A percentile compares a stretch with the other conserved stretches of the same genome.
These are phyloP conservation scores for Phalacrocorax aristotelis DNA, from an alignment of 2,113 vertebrate species.

Conservation along the genomic window DNA sequence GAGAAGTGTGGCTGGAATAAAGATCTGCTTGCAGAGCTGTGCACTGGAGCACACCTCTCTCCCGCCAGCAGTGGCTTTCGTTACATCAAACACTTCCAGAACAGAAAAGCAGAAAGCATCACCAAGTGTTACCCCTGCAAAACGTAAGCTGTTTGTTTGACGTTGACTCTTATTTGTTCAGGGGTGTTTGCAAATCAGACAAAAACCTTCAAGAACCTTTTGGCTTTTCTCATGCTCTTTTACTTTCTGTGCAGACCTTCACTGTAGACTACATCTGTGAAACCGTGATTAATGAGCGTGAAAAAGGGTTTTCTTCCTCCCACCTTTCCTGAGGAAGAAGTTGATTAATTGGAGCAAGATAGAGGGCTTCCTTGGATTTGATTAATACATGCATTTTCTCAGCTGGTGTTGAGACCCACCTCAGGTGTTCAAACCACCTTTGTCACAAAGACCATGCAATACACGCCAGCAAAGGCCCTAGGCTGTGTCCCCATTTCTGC, in stretches of 20 bases:
- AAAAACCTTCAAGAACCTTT: neutral
- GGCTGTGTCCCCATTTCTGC: neutral
- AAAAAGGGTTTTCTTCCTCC: neutral
- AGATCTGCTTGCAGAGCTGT: neutral
- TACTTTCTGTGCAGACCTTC: neutral
- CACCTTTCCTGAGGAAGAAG: neutral
- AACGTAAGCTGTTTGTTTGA: neutral
- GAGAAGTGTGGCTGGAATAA: neutral
- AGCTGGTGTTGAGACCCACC: neutral
- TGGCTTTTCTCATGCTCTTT: neutral
- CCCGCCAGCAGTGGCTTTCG: neutral
- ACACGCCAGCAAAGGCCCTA: neutral
- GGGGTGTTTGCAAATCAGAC: neutral
- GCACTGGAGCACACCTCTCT: neutral
- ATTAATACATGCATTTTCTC: neutral
- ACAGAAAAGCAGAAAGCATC: neutral
- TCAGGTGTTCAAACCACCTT: neutral
- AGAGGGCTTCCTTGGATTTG: neutral
- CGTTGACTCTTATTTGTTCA: neutral
- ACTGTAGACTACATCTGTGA: neutral
- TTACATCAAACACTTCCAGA: neutral
- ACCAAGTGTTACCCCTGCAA: neutral
- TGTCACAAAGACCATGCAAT: neutral
- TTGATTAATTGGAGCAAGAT: neutral
- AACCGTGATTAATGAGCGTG: slow-evolving; percentile 44